These are phyloP conservation scores for Ditula angustiorana DNA, from an alignment of 2,888 invertebrate genomes.

Conservation along the genomic window DNA sequence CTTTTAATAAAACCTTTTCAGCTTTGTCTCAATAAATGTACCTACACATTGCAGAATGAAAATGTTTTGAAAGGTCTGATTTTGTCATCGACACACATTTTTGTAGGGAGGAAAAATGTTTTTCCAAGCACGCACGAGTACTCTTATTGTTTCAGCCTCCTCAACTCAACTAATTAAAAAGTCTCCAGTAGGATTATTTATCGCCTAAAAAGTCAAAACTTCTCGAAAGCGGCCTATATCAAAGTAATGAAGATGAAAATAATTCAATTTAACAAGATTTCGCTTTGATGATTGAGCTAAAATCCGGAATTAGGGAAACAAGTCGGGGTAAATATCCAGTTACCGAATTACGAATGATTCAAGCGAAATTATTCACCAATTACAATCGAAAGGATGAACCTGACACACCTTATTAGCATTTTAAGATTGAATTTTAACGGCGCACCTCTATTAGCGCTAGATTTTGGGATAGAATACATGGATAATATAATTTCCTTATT, in stretches of 20 bases:
- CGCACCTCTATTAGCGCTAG: not conserved
- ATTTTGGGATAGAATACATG: too few relatives aligned
- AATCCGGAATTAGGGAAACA: conserved; percentile 22
- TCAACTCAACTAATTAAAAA: conserved; percentile 25
- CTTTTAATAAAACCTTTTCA: conserved; percentile 16
- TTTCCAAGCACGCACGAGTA: conserved; percentile 15
- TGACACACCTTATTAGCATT: conserved; percentile 17
- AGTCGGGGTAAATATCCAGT: conserved; percentile 21
- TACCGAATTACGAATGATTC: conserved; percentile 22
- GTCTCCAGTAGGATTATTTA: conserved; percentile 10
- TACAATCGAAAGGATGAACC: conserved; percentile 20
- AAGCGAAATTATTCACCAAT: conserved; percentile 25
- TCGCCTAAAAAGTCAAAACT: conserved; percentile 3
- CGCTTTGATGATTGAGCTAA: conserved; percentile 14
- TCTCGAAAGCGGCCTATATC: conserved; percentile 24
- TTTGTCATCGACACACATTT: conserved; percentile 4
- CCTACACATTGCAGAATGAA: conserved; percentile 2
- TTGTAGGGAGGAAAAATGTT: not conserved
- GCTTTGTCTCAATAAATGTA: conserved; percentile 12
- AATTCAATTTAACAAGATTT: conserved; percentile 30
- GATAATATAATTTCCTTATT: too few relatives aligned
- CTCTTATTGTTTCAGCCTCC: conserved; percentile 2
- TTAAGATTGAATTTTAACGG: not conserved
- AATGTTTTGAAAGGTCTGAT: conserved; percentile 10
- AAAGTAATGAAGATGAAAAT: conserved; percentile 19